These are phyloP conservation scores for Borostomias antarcticus DNA, from an alignment of 2,797 vertebrate genomes.

Conservation along the genomic window DNA sequence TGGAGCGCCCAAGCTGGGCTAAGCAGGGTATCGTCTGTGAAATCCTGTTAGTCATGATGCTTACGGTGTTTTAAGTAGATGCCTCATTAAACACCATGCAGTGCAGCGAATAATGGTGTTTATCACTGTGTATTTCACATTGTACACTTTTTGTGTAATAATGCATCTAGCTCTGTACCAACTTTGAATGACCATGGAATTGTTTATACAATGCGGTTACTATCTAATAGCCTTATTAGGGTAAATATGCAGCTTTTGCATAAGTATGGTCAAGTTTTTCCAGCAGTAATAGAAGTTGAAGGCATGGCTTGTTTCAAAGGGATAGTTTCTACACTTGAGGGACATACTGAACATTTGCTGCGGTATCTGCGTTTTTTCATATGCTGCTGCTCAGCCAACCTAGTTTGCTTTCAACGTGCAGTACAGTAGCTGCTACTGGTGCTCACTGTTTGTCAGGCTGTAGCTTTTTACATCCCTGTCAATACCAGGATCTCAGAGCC, in stretches of 20 bases:
- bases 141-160: too few relatives aligned
- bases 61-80: neutral
- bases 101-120: neutral
- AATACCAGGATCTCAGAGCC: neutral
- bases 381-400: neutral
- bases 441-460: too few relatives aligned
- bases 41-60: neutral
- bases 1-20: too few relatives aligned
- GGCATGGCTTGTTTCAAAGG: neutral
- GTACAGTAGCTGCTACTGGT: neutral
- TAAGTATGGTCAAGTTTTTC: too few relatives aligned
- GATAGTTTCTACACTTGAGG: neutral
- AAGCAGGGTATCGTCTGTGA: neutral
- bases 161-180: too few relatives aligned
- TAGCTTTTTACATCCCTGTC: neutral
- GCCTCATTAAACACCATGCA: neutral
- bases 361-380: neutral
- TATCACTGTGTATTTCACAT: too few relatives aligned
- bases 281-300: too few relatives aligned
- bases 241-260: too few relatives aligned
- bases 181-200: too few relatives aligned
- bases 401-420: neutral
- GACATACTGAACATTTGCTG: neutral
- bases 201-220: too few relatives aligned
- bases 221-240: too few relatives aligned